Conservation (phyloP, 2,888 invertebrate species). For the Spisula subtruncata region DNA sequence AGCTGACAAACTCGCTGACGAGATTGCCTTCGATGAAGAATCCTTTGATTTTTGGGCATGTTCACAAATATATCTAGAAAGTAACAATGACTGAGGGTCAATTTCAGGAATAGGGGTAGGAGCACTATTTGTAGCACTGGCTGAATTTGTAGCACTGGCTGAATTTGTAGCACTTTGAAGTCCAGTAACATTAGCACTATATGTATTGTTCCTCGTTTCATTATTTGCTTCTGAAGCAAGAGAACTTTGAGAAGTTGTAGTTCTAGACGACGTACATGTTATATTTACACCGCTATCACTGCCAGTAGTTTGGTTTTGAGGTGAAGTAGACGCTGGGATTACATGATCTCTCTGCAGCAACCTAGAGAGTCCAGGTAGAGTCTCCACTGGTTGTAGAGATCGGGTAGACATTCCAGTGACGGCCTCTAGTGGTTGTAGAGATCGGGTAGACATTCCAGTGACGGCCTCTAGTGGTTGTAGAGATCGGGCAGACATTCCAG, state of each 20-base stretch:
- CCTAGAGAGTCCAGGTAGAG: constrained; percentile 28
- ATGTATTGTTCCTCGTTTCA: neutral
- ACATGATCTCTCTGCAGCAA: neutral
- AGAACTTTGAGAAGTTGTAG: neutral
- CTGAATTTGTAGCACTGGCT: neutral
- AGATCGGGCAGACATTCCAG: constrained; percentile 16
- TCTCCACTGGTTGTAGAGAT: constrained; percentile 34
- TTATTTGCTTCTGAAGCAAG: neutral
- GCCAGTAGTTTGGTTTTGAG: constrained; percentile 1
- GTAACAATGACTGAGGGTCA: neutral
- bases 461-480: too few relatives aligned
- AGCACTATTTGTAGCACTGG: neutral
- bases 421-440: constrained; percentile 34
- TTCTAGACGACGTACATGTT: neutral
- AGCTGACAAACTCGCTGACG: neutral
- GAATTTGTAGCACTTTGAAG: constrained; percentile 3
- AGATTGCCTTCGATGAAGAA: neutral
- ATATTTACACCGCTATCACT: neutral
- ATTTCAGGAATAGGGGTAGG: neutral
- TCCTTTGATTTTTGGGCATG: constrained; percentile 28
- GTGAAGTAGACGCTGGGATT: neutral
- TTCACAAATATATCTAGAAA: constrained; percentile 47
- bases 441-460: too few relatives aligned
- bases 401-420: too few relatives aligned
- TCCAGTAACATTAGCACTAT: constrained; percentile 12